A percentile compares a stretch with the other conserved stretches of the same genome.
Evolutionary conservation across 2,113 vertebrate species (phyloP).

Genomic region (Ptyas mucosa): DNA sequence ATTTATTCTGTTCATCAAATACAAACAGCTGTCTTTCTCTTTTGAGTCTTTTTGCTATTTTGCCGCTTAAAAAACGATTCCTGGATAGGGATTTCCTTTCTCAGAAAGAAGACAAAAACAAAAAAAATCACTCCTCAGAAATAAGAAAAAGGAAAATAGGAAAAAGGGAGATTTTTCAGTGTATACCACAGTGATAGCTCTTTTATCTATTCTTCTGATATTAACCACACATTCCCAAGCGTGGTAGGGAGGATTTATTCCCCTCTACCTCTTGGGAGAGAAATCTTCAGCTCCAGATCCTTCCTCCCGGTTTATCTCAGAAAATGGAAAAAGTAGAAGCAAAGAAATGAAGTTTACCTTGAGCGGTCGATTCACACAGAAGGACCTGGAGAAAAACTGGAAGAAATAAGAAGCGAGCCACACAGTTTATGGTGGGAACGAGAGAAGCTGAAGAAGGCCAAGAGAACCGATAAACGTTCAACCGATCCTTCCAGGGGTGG

Average conservation of each 20-base stretch:
- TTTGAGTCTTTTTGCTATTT: too few relatives aligned
- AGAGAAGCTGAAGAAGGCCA: neutral
- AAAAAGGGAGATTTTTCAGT: too few relatives aligned
- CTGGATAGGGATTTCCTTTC: too few relatives aligned
- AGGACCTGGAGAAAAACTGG: neutral
- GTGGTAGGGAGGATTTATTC: neutral
- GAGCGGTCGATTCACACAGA: neutral
- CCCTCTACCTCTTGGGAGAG: neutral
- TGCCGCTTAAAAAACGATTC: too few relatives aligned
- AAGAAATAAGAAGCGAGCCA: neutral
- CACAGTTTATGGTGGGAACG: neutral
- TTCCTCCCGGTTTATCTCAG: neutral
- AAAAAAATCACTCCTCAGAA: too few relatives aligned
- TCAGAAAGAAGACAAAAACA: too few relatives aligned
- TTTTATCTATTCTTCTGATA: neutral
- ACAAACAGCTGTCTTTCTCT: too few relatives aligned
- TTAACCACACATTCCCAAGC: neutral
- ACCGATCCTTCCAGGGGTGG: neutral
- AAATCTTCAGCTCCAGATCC: neutral
- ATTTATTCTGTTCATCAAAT: too few relatives aligned
- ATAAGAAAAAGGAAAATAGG: too few relatives aligned
- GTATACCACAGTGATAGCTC: neutral
- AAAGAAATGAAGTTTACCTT: neutral
- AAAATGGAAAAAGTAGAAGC: neutral
- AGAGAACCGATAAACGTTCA: neutral